phyloP scores from a whole-genome alignment of 2,888 invertebrate species.

The Sinodicranocentrus sp. region DNA sequence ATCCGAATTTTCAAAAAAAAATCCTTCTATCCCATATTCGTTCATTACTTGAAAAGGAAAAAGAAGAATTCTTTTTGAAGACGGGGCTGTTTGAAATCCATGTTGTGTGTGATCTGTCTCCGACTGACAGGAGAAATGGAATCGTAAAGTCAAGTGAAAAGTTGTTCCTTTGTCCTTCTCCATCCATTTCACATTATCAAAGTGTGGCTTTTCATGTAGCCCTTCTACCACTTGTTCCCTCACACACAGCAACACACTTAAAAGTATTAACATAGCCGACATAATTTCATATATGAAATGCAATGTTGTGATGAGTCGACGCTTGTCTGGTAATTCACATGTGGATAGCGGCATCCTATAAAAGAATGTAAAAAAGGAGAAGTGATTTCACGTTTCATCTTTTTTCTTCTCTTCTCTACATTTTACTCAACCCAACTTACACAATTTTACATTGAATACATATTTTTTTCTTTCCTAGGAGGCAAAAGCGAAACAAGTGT shows the following conservation, averaged over 20 bases:
- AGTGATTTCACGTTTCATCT: slow-evolving; percentile 54
- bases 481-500: no score
- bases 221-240: slow-evolving; percentile 10
- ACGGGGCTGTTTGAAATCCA: no score
- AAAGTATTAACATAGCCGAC: not conserved
- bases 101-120: slow-evolving; percentile 44
- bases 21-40: no score
- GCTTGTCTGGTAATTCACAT: slow-evolving; percentile 7
- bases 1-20: not conserved
- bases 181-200: not conserved
- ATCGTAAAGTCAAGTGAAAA: slow-evolving; percentile 57
- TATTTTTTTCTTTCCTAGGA: slow-evolving; percentile 36
- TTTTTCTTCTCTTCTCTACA: not conserved
- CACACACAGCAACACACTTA: not conserved
- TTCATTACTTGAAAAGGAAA: no score
- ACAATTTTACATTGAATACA: not conserved
- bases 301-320: slow-evolving; percentile 27
- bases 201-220: slow-evolving; percentile 27
- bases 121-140: slow-evolving; percentile 41
- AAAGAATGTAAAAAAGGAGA: slow-evolving; percentile 14
- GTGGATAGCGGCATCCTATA: slow-evolving; percentile 1
- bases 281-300: no score
- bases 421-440: slow-evolving; percentile 19
- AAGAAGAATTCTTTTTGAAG: no score
- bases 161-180: slow-evolving; percentile 56